phyloP scores from a whole-genome alignment of 2,113 vertebrate genomes.

The Phrynosoma platyrhinos region DNA sequence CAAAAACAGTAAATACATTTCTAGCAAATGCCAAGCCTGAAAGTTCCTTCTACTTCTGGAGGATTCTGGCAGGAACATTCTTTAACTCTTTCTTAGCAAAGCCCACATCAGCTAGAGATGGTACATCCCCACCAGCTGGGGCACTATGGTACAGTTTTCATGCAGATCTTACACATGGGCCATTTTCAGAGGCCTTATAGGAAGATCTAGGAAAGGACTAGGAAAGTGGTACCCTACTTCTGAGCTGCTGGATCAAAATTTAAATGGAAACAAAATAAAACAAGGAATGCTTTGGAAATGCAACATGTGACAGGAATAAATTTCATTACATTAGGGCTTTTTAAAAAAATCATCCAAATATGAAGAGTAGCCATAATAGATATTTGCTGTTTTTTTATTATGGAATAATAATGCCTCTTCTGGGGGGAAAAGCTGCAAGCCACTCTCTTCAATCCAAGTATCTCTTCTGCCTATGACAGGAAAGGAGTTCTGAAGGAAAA shows the following conservation, averaged over 20 bases:
- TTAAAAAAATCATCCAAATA: background rate
- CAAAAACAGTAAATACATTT: constrained; percentile 16
- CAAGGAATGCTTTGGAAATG: background rate
- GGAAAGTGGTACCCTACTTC: background rate
- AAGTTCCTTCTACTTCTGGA: background rate
- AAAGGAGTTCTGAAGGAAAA: background rate
- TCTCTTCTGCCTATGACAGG: background rate
- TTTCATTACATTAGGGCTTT: background rate
- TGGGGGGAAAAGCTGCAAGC: background rate
- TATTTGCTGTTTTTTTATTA: background rate
- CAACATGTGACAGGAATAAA: background rate
- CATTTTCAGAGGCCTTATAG: background rate
- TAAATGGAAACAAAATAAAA: background rate
- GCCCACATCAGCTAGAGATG: background rate
- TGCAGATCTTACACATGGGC: background rate
- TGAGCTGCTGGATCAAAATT: background rate
- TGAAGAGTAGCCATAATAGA: background rate
- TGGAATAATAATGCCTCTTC: background rate
- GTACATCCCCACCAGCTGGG: background rate
- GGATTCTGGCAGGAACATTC: background rate
- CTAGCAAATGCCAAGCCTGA: constrained; percentile 19
- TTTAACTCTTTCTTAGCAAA: constrained; percentile 3
- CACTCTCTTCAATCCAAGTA: background rate
- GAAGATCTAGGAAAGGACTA: background rate
- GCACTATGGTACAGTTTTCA: background rate